These are phyloP conservation scores for Argyresthia albistria DNA, from an alignment of 2,888 invertebrate genomes.

Conservation along the genomic window DNA sequence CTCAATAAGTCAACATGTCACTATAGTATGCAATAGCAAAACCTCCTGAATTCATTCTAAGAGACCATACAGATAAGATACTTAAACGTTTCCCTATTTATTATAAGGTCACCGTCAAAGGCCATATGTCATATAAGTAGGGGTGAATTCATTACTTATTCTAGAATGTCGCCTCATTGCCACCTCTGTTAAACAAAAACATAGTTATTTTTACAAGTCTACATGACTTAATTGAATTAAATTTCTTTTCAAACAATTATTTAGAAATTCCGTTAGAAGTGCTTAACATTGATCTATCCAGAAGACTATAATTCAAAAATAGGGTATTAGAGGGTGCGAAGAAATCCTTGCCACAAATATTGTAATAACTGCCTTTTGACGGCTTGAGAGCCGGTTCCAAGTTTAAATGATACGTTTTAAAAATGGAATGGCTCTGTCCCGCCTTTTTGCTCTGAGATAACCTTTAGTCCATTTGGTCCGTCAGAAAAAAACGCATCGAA, in stretches of 20 bases:
- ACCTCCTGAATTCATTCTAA: no score
- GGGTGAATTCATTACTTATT: conserved; percentile 61
- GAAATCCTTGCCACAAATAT: conserved; percentile 59
- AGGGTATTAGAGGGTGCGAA: conserved; percentile 47
- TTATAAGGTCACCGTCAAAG: conserved; percentile 49
- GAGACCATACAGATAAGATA: no score
- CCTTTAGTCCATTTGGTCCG: conserved; percentile 66
- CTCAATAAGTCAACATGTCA: no score
- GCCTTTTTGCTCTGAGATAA: conserved; percentile 69
- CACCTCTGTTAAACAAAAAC: conserved; percentile 1
- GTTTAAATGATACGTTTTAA: conserved; percentile 73
- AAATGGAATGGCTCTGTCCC: conserved; percentile 70
- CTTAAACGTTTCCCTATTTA: conserved; percentile 36
- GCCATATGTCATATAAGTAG: conserved; percentile 44
- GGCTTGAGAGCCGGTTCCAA: conserved; percentile 69
- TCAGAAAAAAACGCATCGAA: conserved; percentile 59
- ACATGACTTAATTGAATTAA: neutral
- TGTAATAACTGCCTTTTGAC: conserved; percentile 71
- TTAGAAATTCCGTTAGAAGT: neutral
- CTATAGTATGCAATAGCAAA: no score
- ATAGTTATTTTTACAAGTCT: neutral
- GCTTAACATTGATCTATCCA: conserved; percentile 12
- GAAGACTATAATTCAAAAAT: conserved; percentile 32
- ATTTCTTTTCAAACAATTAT: conserved; percentile 1
- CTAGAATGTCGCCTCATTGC: conserved; percentile 1